A percentile compares a stretch with the other conserved stretches of the same genome.
Conservation (phyloP, 2,888 invertebrate genomes). For the Zygogramma bicolorata region DNA sequence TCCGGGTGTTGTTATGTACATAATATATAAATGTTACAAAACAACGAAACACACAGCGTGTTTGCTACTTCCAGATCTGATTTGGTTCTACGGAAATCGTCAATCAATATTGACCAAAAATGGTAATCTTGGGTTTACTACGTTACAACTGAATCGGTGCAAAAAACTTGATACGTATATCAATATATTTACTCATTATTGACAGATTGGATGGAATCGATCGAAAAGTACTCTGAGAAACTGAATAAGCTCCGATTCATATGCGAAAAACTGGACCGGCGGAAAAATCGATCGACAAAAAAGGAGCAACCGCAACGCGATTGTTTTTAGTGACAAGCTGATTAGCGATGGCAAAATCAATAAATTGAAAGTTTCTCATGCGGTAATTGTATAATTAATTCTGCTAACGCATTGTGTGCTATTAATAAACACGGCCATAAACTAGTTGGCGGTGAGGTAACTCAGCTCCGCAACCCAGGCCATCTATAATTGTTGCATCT, state of each 20-base stretch:
- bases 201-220: not conserved
- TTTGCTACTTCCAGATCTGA: no score
- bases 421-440: constrained; percentile 56
- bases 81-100: no score
- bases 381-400: constrained; percentile 56
- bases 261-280: not conserved
- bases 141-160: not conserved
- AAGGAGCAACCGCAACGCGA: constrained; percentile 5
- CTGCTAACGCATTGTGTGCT: constrained; percentile 54
- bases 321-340: constrained; percentile 40
- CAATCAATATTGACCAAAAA: not conserved
- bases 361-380: constrained; percentile 49
- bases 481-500: constrained; percentile 53
- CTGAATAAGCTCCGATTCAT: not conserved
- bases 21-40: no score
- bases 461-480: constrained; percentile 48
- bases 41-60: no score
- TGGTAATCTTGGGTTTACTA: not conserved
- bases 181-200: not conserved
- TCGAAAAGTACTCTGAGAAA: not conserved
- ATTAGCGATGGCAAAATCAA: constrained; percentile 49
- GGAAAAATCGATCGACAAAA: constrained; percentile 12
- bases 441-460: constrained; percentile 52
- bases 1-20: no score
- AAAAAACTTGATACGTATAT: not conserved